Conservation (phyloP, 2,797 vertebrate species). For the Astyanax mexicanus region DNA sequence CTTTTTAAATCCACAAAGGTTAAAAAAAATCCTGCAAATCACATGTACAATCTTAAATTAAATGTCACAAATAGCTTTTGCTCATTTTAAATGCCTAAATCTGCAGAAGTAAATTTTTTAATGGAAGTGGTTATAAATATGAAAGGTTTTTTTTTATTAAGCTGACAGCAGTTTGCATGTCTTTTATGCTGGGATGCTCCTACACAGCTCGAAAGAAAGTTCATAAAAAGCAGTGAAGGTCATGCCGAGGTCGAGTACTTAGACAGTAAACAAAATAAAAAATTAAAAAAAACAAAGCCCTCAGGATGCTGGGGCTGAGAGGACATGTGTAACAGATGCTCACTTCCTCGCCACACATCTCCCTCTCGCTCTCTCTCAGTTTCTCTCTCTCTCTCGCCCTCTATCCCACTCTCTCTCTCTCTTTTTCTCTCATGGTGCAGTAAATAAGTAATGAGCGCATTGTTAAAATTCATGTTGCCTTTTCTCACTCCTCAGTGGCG, state of each 20-base stretch:
- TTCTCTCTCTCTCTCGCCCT: slow-evolving; percentile 9
- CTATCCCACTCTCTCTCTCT: neutral
- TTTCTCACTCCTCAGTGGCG: slow-evolving; percentile 32
- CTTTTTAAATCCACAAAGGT: too few species aligned
- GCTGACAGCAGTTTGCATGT: neutral
- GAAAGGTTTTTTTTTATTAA: slow-evolving; percentile 10
- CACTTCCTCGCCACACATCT: slow-evolving; percentile 19
- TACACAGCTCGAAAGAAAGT: slow-evolving; percentile 29
- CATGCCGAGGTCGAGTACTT: slow-evolving; percentile 18
- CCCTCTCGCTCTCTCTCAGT: neutral
- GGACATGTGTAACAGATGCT: slow-evolving; percentile 36
- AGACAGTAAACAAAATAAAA: slow-evolving; percentile 41
- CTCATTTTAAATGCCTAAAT: too few species aligned
- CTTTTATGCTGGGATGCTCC: slow-evolving; percentile 27
- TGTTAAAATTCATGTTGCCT: slow-evolving; percentile 61
- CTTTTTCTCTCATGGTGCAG: slow-evolving; percentile 22
- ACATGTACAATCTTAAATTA: too few species aligned
- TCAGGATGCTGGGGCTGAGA: slow-evolving; percentile 26
- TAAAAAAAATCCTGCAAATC: too few species aligned
- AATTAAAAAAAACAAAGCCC: slow-evolving; percentile 28
- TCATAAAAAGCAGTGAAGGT: slow-evolving; percentile 37
- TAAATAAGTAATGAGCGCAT: slow-evolving; percentile 62
- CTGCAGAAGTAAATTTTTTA: too few species aligned
- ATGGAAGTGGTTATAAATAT: too few species aligned
- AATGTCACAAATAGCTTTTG: too few species aligned